These are phyloP conservation scores for Dynastes grantii DNA, from an alignment of 2,888 invertebrate genomes.

Conservation along the genomic window DNA sequence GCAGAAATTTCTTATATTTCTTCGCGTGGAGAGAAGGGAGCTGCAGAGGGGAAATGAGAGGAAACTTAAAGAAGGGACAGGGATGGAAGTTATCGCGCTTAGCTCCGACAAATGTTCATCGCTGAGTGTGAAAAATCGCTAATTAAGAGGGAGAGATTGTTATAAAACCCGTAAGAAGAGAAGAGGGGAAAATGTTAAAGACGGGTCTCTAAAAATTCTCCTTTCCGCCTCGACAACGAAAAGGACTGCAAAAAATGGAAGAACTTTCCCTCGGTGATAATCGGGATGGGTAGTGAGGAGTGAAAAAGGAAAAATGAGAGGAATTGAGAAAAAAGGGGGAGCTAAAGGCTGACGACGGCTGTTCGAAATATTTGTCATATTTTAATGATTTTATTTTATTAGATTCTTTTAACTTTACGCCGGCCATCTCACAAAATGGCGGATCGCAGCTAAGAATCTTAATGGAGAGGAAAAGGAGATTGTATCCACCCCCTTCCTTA, in stretches of 20 bases:
- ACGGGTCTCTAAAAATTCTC: too few relatives aligned
- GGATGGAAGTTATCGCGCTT: neutral
- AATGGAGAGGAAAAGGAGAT: neutral
- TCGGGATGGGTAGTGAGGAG: neutral
- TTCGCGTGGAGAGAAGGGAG: constrained; percentile 52
- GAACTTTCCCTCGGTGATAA: constrained; percentile 9
- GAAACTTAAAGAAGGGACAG: neutral
- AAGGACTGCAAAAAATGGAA: neutral
- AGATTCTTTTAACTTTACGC: neutral
- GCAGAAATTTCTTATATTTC: constrained; percentile 57
- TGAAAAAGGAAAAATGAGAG: constrained; percentile 4
- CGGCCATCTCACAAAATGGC: neutral
- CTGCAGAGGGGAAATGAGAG: neutral
- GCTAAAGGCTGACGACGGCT: constrained; percentile 19
- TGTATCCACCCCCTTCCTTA: too few relatives aligned
- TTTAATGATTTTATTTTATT: constrained; percentile 47
- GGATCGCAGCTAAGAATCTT: constrained; percentile 1
- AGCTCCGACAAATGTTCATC: constrained; percentile 28
- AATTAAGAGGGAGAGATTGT: constrained; percentile 33
- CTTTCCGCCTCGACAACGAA: neutral
- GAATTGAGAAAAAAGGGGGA: constrained; percentile 1
- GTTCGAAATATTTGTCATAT: constrained; percentile 42
- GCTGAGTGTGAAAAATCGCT: constrained; percentile 44
- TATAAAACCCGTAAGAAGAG: neutral
- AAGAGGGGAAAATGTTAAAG: neutral